These are phyloP conservation scores for Hirtodrosophila cameraria DNA, from an alignment of 2,888 invertebrate genomes.

Conservation along the genomic window DNA sequence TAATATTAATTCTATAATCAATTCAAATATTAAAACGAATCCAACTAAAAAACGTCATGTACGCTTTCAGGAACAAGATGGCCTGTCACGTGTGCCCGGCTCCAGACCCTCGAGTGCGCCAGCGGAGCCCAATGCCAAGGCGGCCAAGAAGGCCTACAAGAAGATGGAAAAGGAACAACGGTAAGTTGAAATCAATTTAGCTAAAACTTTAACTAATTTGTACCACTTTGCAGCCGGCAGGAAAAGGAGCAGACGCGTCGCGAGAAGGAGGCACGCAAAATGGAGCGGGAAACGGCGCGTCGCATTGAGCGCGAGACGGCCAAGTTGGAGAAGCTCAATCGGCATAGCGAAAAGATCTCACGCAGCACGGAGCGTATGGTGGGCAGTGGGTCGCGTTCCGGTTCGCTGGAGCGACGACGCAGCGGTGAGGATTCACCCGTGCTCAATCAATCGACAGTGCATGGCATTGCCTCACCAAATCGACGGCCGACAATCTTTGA, in stretches of 20 bases:
- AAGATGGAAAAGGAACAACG: conserved; percentile 84
- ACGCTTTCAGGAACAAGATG: conserved; percentile 83
- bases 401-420: conserved; percentile 83
- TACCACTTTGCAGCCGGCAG: conserved; percentile 71
- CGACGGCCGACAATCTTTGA: conserved; percentile 91
- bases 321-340: conserved; percentile 83
- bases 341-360: conserved; percentile 83
- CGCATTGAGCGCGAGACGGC: conserved; percentile 83
- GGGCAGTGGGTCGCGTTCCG: conserved; percentile 82
- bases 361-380: conserved; percentile 83
- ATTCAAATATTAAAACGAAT: conserved; percentile 20
- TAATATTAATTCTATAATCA: neutral
- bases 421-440: conserved; percentile 84
- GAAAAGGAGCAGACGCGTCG: conserved; percentile 83
- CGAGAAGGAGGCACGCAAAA: conserved; percentile 83
- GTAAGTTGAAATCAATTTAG: conserved; percentile 51
- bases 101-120: conserved; percentile 84
- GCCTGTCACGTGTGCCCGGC: conserved; percentile 74
- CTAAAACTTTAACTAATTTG: neutral
- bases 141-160: conserved; percentile 83
- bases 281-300: conserved; percentile 83
- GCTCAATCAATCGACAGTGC: conserved; percentile 84
- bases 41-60: conserved; percentile 65
- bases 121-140: conserved; percentile 83
- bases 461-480: conserved; percentile 88